Conservation (phyloP, 2,888 invertebrate genomes). For the Apamea crenata region DNA sequence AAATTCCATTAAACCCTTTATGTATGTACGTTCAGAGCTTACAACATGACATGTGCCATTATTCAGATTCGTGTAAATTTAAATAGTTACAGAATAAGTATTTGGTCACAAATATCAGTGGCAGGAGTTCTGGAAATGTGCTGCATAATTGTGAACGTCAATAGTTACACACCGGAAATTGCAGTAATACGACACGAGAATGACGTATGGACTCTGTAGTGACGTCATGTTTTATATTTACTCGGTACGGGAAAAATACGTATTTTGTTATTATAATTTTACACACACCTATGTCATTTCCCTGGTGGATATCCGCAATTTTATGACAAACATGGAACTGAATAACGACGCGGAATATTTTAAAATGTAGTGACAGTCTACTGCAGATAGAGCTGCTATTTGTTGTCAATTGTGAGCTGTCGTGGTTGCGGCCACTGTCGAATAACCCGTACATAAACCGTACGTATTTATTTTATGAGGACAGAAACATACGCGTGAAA, state of each 20-base stretch:
- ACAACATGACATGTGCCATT: conserved; percentile 26
- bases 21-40: conserved; percentile 4
- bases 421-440: background rate
- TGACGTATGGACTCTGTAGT: conserved; percentile 35
- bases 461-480: background rate
- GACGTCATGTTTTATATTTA: conserved; percentile 20
- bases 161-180: conserved; percentile 37
- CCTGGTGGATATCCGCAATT: conserved; percentile 21
- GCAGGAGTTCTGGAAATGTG: conserved; percentile 12
- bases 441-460: background rate
- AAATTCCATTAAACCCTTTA: conserved; percentile 28
- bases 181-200: conserved; percentile 47
- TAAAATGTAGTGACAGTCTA: conserved; percentile 5
- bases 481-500: background rate
- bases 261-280: conserved; percentile 33
- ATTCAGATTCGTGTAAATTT: conserved; percentile 28
- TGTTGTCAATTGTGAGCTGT: conserved; percentile 13
- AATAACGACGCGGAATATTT: background rate
- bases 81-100: conserved; percentile 48
- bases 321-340: conserved; percentile 18
- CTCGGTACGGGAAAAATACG: conserved; percentile 17
- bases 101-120: conserved; percentile 39
- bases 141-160: conserved; percentile 47
- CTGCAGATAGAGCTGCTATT: conserved; percentile 17
- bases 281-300: conserved; percentile 10